Conservation (phyloP, 2,113 vertebrate genomes). For the Desmodus rotundus region DNA sequence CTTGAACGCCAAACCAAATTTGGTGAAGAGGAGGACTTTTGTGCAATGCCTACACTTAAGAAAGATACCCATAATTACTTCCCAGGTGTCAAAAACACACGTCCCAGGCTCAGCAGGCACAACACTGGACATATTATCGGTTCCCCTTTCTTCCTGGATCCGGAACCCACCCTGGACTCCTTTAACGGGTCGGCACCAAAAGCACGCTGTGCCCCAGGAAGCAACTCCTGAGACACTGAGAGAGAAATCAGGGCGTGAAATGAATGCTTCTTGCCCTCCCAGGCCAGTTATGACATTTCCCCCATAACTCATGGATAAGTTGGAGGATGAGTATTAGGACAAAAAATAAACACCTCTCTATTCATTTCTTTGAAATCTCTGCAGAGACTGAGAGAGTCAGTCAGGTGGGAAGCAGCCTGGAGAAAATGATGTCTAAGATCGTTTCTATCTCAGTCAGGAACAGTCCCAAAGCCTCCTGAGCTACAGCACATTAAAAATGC, state of each 20-base stretch:
- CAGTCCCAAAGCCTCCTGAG: conserved; percentile 57
- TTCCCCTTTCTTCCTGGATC: neutral
- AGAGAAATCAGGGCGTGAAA: neutral
- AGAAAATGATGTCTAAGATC: neutral
- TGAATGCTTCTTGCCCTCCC: neutral
- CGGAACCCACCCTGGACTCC: neutral
- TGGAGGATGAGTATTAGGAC: neutral
- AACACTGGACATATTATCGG: neutral
- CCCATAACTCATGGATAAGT: neutral
- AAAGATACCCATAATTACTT: neutral
- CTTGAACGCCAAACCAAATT: neutral
- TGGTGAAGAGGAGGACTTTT: neutral
- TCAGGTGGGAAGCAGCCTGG: conserved; percentile 41
- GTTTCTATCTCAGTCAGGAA: neutral
- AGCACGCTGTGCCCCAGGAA: neutral
- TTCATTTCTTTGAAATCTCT: neutral
- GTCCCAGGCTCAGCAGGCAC: neutral
- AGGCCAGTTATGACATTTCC: neutral
- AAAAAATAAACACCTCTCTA: neutral
- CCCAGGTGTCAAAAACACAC: neutral
- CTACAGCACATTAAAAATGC: conserved; percentile 53
- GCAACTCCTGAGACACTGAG: neutral
- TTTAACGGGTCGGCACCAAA: neutral
- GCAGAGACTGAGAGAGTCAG: neutral
- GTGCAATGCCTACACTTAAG: neutral